phyloP scores from a whole-genome alignment of 2,888 invertebrate genomes.

The Drosophila pullipes region DNA sequence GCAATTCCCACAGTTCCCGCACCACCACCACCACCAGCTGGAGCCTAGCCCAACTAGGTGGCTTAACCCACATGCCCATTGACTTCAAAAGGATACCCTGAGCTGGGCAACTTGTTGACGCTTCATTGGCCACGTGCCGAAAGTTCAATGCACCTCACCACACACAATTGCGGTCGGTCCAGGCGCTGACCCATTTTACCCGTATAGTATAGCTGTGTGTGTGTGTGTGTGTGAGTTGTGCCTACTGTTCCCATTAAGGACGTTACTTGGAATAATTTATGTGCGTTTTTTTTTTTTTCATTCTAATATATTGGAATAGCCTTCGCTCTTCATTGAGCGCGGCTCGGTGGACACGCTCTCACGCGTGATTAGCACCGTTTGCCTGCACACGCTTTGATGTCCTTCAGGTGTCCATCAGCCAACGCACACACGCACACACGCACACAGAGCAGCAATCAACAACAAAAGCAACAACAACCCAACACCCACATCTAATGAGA shows the following conservation, averaged over 20 bases:
- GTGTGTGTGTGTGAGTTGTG: slow-evolving; percentile 8
- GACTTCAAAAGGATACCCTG: slow-evolving; percentile 67
- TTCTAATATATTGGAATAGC: slow-evolving; percentile 29
- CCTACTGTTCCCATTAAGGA: slow-evolving; percentile 26
- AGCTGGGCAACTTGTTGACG: slow-evolving; percentile 69
- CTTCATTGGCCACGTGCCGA: slow-evolving; percentile 73
- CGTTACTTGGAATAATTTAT: slow-evolving; percentile 46
- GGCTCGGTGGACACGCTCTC: slow-evolving; percentile 56
- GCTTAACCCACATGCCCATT: slow-evolving; percentile 60
- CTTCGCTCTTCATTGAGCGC: slow-evolving; percentile 48
- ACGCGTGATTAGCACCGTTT: slow-evolving; percentile 73
- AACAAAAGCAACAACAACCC: neutral
- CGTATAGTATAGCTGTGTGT: neutral
- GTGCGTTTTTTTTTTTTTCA: slow-evolving; percentile 1
- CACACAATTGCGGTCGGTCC: slow-evolving; percentile 30
- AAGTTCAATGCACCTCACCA: slow-evolving; percentile 72
- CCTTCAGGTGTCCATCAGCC: slow-evolving; percentile 50
- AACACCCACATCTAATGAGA: slow-evolving; percentile 9
- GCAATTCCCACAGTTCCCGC: neutral
- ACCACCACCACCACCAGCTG: neutral
- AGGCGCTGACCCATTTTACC: slow-evolving; percentile 41
- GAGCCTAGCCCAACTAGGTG: neutral
- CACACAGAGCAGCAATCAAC: slow-evolving; percentile 3
- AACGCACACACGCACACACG: slow-evolving; percentile 14
- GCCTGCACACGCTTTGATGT: slow-evolving; percentile 55